phyloP scores from a whole-genome alignment of 2,797 vertebrate genomes.

The Sorex maritimensis region DNA sequence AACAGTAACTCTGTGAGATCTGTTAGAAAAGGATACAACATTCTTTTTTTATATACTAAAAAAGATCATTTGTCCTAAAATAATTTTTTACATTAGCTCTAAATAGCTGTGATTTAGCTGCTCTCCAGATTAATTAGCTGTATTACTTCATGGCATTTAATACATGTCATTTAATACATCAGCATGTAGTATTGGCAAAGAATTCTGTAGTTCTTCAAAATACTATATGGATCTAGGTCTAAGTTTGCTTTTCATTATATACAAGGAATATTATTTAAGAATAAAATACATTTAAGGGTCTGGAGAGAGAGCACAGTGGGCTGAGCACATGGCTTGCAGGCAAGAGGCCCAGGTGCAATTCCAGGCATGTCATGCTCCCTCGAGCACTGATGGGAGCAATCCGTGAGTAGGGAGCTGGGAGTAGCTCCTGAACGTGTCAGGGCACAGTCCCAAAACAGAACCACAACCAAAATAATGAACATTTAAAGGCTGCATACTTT shows the following conservation, averaged over 20 bases:
- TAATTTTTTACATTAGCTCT: background rate
- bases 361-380: too few species aligned
- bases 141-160: background rate
- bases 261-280: too few species aligned
- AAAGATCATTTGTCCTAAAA: background rate
- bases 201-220: background rate
- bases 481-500: background rate
- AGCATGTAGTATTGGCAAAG: background rate
- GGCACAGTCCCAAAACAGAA: background rate
- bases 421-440: background rate
- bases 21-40: background rate
- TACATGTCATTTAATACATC: background rate
- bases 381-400: too few species aligned
- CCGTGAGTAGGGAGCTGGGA: too few species aligned
- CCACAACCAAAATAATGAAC: background rate
- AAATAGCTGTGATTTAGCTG: background rate
- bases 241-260: constrained; percentile 5
- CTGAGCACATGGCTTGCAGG: too few species aligned
- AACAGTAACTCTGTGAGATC: background rate
- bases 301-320: too few species aligned
- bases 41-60: background rate
- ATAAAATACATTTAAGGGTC: too few species aligned
- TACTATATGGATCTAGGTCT: background rate
- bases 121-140: background rate
- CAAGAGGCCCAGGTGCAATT: too few species aligned